Evolutionary conservation across 2,113 vertebrate species (phyloP).

Genomic region (Pseudolaguvia tuberculata): DNA sequence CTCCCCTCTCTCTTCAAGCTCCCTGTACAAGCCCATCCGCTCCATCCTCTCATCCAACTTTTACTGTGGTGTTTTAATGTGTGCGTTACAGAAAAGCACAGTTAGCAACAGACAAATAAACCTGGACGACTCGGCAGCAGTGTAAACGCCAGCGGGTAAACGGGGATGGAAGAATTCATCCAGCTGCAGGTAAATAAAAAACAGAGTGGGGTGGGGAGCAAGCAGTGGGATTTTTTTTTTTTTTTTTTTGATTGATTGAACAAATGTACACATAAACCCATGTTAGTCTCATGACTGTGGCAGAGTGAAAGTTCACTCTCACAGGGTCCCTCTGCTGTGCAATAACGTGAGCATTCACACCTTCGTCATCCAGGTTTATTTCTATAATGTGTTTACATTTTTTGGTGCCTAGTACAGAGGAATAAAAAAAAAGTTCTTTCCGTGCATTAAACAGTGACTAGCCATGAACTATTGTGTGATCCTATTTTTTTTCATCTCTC

Average conservation of each 20-base stretch:
- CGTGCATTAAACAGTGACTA: slow-evolving; percentile 84
- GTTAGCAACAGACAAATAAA: slow-evolving; percentile 78
- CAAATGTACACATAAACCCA: slow-evolving; percentile 28
- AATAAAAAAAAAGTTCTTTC: slow-evolving; percentile 76
- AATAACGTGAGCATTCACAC: slow-evolving; percentile 47
- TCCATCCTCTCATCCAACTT: slow-evolving; percentile 71
- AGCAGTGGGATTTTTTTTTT: background rate
- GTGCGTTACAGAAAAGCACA: slow-evolving; percentile 78
- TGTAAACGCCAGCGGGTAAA: background rate
- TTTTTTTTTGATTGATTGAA: slow-evolving; percentile 1
- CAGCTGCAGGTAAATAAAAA: background rate
- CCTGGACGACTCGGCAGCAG: slow-evolving; percentile 71
- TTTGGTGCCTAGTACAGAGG: slow-evolving; percentile 93
- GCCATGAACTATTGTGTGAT: slow-evolving; percentile 64
- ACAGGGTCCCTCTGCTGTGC: slow-evolving; percentile 50
- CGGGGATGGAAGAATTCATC: slow-evolving; percentile 10
- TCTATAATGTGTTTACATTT: slow-evolving; percentile 88
- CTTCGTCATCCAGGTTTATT: slow-evolving; percentile 86
- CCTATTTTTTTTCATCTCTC: slow-evolving; percentile 56
- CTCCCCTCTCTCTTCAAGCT: background rate
- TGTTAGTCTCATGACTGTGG: slow-evolving; percentile 28
- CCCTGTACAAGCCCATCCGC: slow-evolving; percentile 65
- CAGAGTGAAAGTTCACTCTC: slow-evolving; percentile 43
- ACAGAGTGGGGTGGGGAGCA: background rate
- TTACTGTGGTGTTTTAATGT: slow-evolving; percentile 79